Conservation (phyloP, 2,797 vertebrate genomes). For the Cuculus canorus region DNA sequence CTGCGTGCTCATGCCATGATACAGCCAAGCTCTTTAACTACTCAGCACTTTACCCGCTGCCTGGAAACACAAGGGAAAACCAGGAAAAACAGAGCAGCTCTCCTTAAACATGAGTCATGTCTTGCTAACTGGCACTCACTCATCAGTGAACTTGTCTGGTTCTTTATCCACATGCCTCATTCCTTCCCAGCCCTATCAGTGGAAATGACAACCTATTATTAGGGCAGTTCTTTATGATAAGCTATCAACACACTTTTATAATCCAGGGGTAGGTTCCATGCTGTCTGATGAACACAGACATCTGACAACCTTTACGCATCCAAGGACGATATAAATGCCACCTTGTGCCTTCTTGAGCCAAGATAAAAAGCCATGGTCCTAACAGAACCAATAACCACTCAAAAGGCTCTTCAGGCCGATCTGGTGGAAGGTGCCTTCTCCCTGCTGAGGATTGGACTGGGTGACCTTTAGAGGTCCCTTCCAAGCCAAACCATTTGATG, state of each 20-base stretch:
- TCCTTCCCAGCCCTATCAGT: neutral
- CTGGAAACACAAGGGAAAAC: neutral
- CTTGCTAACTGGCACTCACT: neutral
- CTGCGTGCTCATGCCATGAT: rapidly evolving
- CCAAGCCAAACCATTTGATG: neutral
- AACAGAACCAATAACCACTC: neutral
- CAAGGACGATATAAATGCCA: neutral
- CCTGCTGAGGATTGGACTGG: rapidly evolving
- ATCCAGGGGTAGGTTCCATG: neutral
- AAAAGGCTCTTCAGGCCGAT: neutral
- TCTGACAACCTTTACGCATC: neutral
- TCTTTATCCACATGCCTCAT: neutral
- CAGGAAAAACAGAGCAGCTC: neutral
- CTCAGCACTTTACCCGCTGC: neutral
- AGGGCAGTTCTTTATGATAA: neutral
- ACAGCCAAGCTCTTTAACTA: neutral
- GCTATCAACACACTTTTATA: neutral
- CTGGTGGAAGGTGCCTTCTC: neutral
- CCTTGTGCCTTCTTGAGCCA: neutral
- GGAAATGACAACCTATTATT: constrained; percentile 19
- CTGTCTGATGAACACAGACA: neutral
- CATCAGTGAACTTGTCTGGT: neutral
- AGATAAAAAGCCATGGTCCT: neutral
- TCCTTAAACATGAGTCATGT: neutral
- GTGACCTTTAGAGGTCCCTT: neutral